Base-by-base conservation (phyloP, 2,888 invertebrate genomes). In the Dastarcus helophoroides region DNA sequence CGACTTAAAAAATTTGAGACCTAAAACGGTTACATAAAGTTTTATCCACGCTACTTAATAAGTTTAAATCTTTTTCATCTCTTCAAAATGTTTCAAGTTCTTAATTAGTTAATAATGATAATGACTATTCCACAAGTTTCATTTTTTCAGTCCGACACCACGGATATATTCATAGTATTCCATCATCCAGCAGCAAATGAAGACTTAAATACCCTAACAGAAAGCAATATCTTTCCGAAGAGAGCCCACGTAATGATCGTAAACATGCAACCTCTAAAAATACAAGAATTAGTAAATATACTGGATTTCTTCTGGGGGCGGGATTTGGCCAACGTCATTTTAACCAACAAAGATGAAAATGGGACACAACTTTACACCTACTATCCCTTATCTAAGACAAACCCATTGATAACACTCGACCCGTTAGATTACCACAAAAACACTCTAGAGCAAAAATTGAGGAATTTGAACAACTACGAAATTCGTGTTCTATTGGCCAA, bases 401-500 rank as follows among this genome's bases (percentile, higher is more conserved):
- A 29, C 10, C 8, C 19, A 7, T 28, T 16, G 13, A 12, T 26
- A 33, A 28, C 8, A 29, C n/a, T 29, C 6, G 14, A 29, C 14
- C 5, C 4, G 11, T n/a, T 6, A 2, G 17, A 26, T 7, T 29
- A 33, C 11, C 9, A 28, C 16, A 24, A 6, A 24, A 17, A 8
- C 1, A 29, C 10, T 14, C 6, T 28, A 4, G 6, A 14, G 11
- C 14, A 17, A 26, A 33, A 33, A 30, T 29, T 24, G 8, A 9
- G 11, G 10, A 17, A 33, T 30, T 7, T 33, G 7, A 29, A 33
- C 8, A n/a, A 15, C 5, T 4, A 29, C 10, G 12, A 14, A n/a
- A 33, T 33, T 11, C 29, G 26, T 5, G 30, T 22, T 5, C 23
- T 33, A 10, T 33, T 29, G 9, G 30, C 33, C 13, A 26, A 26